Evolutionary conservation across 2,888 invertebrate genomes (phyloP).

Genomic region (Pyralis farinalis): DNA sequence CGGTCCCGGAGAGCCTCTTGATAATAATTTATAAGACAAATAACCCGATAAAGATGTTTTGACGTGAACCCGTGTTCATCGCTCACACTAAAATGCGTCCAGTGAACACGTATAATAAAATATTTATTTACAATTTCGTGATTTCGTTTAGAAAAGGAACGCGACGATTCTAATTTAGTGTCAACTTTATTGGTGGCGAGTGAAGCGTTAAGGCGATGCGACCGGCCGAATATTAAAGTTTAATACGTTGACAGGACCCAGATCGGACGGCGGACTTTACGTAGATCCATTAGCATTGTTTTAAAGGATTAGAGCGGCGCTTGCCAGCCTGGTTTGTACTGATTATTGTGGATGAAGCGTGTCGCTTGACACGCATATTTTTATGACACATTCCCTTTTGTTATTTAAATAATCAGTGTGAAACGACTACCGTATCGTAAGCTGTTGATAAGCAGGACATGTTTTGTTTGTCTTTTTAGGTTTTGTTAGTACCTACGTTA

Average conservation of each 20-base stretch:
- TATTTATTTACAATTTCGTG: constrained; percentile 74
- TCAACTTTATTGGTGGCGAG: constrained; percentile 74
- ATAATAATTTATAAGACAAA: constrained; percentile 82
- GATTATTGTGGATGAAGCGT: constrained; percentile 41
- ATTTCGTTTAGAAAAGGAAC: constrained; percentile 62
- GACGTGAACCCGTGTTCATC: constrained; percentile 80
- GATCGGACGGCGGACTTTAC: constrained; percentile 53
- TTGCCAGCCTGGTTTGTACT: constrained; percentile 44
- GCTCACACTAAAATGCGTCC: constrained; percentile 79
- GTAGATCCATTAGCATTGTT: constrained; percentile 80
- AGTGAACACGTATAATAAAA: constrained; percentile 76
- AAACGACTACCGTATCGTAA: constrained; percentile 66
- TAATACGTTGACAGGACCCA: constrained; percentile 70
- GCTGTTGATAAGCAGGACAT: constrained; percentile 43
- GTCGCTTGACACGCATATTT: constrained; percentile 68
- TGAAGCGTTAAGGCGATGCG: constrained; percentile 71
- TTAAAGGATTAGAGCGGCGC: constrained; percentile 74
- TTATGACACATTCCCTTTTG: constrained; percentile 70
- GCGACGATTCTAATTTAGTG: constrained; percentile 71
- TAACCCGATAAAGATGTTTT: constrained; percentile 81
- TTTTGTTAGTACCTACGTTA: constrained; percentile 14
- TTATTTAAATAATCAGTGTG: constrained; percentile 60
- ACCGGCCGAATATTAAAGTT: constrained; percentile 41
- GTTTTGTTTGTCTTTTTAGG: constrained; percentile 19
- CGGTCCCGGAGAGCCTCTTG: constrained; percentile 76